These are phyloP conservation scores for Cyanistes caeruleus DNA, from an alignment of 2,113 vertebrate genomes.

Conservation along the genomic window DNA sequence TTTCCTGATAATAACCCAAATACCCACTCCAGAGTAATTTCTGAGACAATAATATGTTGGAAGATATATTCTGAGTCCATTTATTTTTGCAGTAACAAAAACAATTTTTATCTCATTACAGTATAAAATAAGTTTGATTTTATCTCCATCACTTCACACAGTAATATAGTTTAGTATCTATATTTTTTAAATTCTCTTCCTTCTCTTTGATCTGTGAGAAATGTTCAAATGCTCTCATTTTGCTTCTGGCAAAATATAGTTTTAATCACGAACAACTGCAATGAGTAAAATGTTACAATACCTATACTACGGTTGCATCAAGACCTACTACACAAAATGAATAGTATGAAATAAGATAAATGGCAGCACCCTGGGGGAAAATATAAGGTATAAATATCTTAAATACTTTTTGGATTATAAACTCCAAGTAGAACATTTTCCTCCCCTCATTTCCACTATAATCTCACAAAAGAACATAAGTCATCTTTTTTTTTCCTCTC, in stretches of 20 bases:
- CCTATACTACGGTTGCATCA: neutral
- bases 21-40: neutral
- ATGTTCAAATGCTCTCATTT: neutral
- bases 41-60: neutral
- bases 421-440: neutral
- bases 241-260: neutral
- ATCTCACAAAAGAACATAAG: neutral
- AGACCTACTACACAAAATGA: neutral
- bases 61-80: neutral
- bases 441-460: neutral
- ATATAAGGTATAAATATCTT: neutral
- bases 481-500: neutral
- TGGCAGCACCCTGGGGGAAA: neutral
- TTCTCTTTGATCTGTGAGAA: neutral
- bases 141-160: neutral
- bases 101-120: rapidly evolving
- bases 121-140: neutral
- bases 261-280: neutral
- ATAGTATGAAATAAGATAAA: neutral
- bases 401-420: neutral
- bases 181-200: neutral
- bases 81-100: neutral
- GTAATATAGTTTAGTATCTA: neutral
- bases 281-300: neutral
- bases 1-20: neutral